These are phyloP conservation scores for Oryzias woworae DNA, from an alignment of 2,113 vertebrate species.

Conservation along the genomic window DNA sequence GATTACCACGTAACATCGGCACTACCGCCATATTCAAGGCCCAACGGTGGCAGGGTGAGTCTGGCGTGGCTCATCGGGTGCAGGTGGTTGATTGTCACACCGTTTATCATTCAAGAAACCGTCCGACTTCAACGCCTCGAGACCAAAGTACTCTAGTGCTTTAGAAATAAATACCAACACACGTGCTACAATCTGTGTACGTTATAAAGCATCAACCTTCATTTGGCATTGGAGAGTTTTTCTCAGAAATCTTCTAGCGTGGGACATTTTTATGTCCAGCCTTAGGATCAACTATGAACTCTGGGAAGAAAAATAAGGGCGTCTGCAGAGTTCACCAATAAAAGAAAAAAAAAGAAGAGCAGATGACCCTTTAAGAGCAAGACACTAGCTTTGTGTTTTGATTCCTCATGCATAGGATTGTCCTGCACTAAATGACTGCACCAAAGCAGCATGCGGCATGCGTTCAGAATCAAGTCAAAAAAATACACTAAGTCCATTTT, in stretches of 20 bases:
- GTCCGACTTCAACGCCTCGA: too few relatives aligned
- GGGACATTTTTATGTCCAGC: constrained; percentile 21
- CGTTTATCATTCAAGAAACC: too few relatives aligned
- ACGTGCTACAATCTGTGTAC: constrained; percentile 7
- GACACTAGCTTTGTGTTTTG: constrained; percentile 51
- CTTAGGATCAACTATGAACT: constrained; percentile 23
- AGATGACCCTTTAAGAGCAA: constrained; percentile 63
- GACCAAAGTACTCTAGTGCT: too few relatives aligned
- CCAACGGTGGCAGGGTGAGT: too few relatives aligned
- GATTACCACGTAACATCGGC: too few relatives aligned
- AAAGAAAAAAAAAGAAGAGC: not conserved
- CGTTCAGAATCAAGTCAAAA: constrained; percentile 38
- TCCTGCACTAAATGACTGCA: constrained; percentile 57
- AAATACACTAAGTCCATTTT: constrained; percentile 30
- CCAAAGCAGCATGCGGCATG: constrained; percentile 61
- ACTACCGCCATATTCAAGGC: too few relatives aligned
- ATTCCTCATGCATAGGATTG: constrained; percentile 70
- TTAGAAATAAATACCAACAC: too few relatives aligned
- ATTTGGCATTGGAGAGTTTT: constrained; percentile 37
- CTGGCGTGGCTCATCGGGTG: too few relatives aligned
- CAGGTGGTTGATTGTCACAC: too few relatives aligned
- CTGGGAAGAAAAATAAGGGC: constrained; percentile 13
- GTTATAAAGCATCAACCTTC: constrained; percentile 10
- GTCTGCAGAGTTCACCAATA: constrained; percentile 21
- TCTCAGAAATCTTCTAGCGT: constrained; percentile 20